Percentiles rank a stretch among this genome's conserved stretches.
phyloP scores from a whole-genome alignment of 2,888 invertebrate species.

The Argynnis bischoffii region DNA sequence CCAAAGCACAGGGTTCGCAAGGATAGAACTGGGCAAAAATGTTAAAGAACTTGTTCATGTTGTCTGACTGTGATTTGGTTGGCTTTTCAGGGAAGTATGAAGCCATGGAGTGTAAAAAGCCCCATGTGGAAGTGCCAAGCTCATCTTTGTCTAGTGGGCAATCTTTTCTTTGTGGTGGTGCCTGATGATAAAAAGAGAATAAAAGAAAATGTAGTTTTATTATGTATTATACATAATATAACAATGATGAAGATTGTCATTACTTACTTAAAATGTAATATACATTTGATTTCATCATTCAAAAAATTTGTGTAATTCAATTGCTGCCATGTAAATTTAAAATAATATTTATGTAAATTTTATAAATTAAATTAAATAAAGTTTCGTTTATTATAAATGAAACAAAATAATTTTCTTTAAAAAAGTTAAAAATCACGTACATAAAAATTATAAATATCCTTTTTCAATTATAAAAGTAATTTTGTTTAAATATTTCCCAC shows the following conservation, averaged over 20 bases:
- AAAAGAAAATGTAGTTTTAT: not conserved
- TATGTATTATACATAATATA: not conserved
- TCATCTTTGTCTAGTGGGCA: constrained; percentile 91
- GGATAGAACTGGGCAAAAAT: constrained; percentile 95
- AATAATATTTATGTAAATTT: no score
- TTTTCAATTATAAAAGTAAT: no score
- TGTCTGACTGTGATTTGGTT: constrained; percentile 84
- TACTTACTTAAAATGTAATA: not conserved
- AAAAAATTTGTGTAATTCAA: no score
- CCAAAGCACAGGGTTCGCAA: constrained; percentile 94
- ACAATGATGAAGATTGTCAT: not conserved
- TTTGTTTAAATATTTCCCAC: not conserved
- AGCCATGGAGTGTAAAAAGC: constrained; percentile 97
- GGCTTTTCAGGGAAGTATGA: constrained; percentile 96
- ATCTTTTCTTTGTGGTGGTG: constrained; percentile 61
- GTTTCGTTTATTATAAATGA: no score
- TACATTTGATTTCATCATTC: no score
- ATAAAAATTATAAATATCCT: no score
- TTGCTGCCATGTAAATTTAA: no score
- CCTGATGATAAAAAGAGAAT: constrained; percentile 45
- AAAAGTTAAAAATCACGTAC: no score
- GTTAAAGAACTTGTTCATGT: constrained; percentile 91
- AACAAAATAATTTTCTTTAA: no score
- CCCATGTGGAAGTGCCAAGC: constrained; percentile 93
- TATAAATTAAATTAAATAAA: no score